These are phyloP conservation scores for Dasyprocta punctata DNA, from an alignment of 2,113 vertebrate genomes.

Conservation along the genomic window DNA sequence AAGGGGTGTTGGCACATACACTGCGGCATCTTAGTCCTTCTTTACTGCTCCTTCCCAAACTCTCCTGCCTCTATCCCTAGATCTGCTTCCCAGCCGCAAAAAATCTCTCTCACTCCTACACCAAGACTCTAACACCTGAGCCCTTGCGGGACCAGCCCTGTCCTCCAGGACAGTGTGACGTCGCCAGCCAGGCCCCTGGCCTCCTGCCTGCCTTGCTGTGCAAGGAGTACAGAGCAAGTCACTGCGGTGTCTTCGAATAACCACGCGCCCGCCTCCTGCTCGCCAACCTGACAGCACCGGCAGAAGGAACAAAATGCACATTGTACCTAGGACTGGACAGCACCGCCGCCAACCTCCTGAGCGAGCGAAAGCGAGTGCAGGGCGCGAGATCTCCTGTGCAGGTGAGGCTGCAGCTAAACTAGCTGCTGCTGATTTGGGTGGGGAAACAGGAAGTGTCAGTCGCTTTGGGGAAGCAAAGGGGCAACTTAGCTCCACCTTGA, in stretches of 20 bases:
- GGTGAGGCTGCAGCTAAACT: background rate
- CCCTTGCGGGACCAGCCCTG: background rate
- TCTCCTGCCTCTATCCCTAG: background rate
- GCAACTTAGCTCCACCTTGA: background rate
- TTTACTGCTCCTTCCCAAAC: background rate
- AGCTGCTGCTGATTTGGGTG: background rate
- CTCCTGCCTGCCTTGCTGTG: background rate
- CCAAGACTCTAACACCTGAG: background rate
- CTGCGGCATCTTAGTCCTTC: background rate
- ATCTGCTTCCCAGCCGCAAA: background rate
- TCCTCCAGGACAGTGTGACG: background rate
- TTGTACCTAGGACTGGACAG: background rate
- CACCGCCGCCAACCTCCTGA: background rate
- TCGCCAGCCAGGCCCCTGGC: background rate
- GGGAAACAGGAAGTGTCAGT: background rate
- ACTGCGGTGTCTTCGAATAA: background rate
- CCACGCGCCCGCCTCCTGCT: background rate
- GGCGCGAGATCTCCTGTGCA: background rate
- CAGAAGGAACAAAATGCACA: background rate
- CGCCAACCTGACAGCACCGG: background rate
- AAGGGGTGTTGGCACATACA: background rate
- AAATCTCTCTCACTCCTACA: background rate
- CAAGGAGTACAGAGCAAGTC: background rate
- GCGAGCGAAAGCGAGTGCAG: background rate
- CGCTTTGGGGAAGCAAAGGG: fast-evolving